A percentile compares a stretch with the other conserved stretches of the same genome.
These are phyloP conservation scores for Listronotus bonariensis DNA, from an alignment of 1,140 invertebrate genomes.

Conservation along the genomic window DNA sequence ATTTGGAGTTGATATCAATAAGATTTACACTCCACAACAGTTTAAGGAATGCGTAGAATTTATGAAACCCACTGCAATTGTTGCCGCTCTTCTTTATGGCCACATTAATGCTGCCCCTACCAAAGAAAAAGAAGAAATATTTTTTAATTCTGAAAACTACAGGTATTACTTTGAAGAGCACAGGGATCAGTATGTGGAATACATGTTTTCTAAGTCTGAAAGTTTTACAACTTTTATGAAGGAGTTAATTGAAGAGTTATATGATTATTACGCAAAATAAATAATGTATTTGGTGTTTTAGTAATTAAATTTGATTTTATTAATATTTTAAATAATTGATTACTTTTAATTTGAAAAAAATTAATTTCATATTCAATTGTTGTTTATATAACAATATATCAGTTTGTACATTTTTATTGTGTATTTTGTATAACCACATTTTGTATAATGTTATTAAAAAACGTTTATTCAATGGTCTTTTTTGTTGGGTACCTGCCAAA, in stretches of 20 bases:
- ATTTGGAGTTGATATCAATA: background rate
- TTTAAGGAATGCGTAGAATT: background rate
- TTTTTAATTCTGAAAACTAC: background rate
- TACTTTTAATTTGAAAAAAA: too few species aligned
- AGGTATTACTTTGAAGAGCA: background rate
- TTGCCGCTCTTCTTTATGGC: background rate
- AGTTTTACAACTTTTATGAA: background rate
- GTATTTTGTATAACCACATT: too few species aligned
- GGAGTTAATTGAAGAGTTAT: conserved; percentile 1
- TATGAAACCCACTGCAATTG: background rate
- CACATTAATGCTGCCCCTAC: background rate
- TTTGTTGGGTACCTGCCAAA: too few species aligned
- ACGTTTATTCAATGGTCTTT: too few species aligned
- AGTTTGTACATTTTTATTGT: too few species aligned
- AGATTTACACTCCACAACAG: background rate
- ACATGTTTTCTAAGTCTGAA: background rate
- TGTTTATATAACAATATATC: too few species aligned
- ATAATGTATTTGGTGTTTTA: too few species aligned
- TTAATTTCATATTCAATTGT: too few species aligned
- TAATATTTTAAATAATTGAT: too few species aligned
- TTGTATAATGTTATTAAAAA: too few species aligned
- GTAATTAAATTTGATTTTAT: too few species aligned
- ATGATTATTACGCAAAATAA: background rate
- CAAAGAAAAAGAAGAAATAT: conserved; percentile 5
- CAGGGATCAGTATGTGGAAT: background rate